Evolutionary conservation across 2,888 invertebrate genomes (phyloP).

Genomic region (Drosophila barbarae): DNA sequence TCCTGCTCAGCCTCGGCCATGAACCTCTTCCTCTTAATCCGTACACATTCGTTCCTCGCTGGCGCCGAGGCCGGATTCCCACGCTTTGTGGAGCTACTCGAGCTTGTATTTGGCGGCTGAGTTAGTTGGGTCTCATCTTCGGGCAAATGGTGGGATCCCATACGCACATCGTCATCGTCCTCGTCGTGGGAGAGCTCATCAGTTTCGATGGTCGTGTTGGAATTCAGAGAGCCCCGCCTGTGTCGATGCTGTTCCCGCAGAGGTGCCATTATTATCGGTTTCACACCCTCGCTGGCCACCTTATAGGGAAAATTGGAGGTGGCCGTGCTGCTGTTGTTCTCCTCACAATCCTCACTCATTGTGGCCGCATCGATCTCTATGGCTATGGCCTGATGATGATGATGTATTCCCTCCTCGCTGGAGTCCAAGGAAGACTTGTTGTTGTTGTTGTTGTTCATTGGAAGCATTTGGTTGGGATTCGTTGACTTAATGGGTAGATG

Average conservation of each 20-base stretch:
- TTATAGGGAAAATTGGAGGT: conserved; percentile 76
- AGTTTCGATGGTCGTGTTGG: conserved; percentile 73
- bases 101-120: conserved; percentile 44
- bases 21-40: conserved; percentile 76
- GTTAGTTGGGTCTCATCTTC: conserved; percentile 59
- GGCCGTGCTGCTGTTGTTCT: conserved; percentile 75
- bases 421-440: conserved; percentile 76
- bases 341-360: conserved; percentile 57
- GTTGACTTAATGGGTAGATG: conserved; percentile 34
- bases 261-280: conserved; percentile 69
- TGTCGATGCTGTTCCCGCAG: conserved; percentile 59
- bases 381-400: conserved; percentile 65
- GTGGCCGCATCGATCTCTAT: conserved; percentile 78
- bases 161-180: conserved; percentile 62
- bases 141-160: conserved; percentile 46
- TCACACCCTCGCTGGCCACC: conserved; percentile 64
- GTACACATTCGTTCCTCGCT: conserved; percentile 71
- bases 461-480: conserved; percentile 33
- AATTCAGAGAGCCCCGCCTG: conserved; percentile 64
- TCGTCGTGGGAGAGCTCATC: conserved; percentile 70
- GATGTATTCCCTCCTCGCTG: conserved; percentile 64
- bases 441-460: conserved; percentile 56
- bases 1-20: conserved; percentile 62
- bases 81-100: conserved; percentile 55
- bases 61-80: conserved; percentile 49